Evolutionary conservation across 2,888 invertebrate genomes (phyloP), one percentile per base, ranked within the genome.

Genomic region (Yponomeuta plumbellus): DNA sequence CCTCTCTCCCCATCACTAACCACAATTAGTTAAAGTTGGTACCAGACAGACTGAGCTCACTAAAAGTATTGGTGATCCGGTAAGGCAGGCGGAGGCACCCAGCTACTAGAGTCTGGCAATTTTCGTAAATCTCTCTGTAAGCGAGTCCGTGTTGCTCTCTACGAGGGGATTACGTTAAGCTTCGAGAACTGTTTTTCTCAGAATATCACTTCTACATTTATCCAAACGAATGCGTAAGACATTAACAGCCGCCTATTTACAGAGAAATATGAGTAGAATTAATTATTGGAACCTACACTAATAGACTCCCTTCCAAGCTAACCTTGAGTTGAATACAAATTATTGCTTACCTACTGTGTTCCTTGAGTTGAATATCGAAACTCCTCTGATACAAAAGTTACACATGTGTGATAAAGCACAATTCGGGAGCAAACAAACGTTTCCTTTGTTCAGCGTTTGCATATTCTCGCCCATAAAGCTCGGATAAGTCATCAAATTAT

Each of bases 401-500:
- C 17, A 22, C 40, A 63, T 44, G 40, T 34, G 17, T 63, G 44
- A 63, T 20, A 63, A 63, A 63, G 20, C 34, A 44, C 63, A 40
- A 44, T 63, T 21, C 63, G 66, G 72, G 75, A 74, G 71, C 69
- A 72, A 76, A 71, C 66, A 70, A 75, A 77, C 44, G 40, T 72
- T 70, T 68, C 75, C 75, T 76, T 74, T 76, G 76, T 76, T 76
- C 71, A 73, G 76, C 76, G 74, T 76, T 76, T 74, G 75, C 78
- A 75, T 75, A 75, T 75, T 77, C 77, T 74, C 70, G 68, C 75
- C 74, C 72, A 75, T 77, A 76, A 79, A 76, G 73, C 77, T 74
- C 74, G 78, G 80, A 81, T 83, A 83, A 81, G 80, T 81, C 80
- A 80, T 82, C 80, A 82, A 83, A 84, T 84, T 83, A 82, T 82